phyloP scores from a whole-genome alignment of 1,140 invertebrate genomes.

The Drosophila elegans region DNA sequence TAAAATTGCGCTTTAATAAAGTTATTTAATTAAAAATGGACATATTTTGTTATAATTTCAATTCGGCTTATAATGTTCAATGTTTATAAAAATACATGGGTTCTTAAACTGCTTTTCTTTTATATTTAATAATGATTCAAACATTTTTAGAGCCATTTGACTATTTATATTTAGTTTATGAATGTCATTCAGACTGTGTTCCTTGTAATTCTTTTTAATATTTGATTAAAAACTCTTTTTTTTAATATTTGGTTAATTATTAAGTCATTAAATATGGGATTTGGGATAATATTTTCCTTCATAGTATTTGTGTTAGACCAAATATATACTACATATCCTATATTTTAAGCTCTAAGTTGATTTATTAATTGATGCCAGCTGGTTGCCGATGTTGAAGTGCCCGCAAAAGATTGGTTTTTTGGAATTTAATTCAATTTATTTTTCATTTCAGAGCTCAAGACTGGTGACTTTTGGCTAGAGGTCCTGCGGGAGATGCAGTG shows the following conservation, averaged over 20 bases:
- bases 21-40: too few relatives aligned
- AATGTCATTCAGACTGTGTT: background rate
- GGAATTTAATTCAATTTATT: constrained; percentile 79
- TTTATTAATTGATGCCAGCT: constrained; percentile 8
- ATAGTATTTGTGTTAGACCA: background rate
- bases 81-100: too few relatives aligned
- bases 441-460: constrained; percentile 56
- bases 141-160: background rate
- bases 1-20: too few relatives aligned
- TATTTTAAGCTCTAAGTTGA: background rate
- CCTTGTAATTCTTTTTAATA: background rate
- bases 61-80: too few relatives aligned
- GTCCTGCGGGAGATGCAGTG: constrained; percentile 22
- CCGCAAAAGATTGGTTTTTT: constrained; percentile 13
- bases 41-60: too few relatives aligned
- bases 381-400: constrained; percentile 1
- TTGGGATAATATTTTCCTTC: background rate
- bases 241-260: too few relatives aligned
- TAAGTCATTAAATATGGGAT: background rate
- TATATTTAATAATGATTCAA: background rate
- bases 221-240: too few relatives aligned
- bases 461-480: constrained; percentile 23
- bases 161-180: background rate
- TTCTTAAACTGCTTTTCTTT: too few relatives aligned
- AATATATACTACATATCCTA: background rate